Conservation (phyloP, 2,888 invertebrate genomes). For the Diloba caeruleocephala region DNA sequence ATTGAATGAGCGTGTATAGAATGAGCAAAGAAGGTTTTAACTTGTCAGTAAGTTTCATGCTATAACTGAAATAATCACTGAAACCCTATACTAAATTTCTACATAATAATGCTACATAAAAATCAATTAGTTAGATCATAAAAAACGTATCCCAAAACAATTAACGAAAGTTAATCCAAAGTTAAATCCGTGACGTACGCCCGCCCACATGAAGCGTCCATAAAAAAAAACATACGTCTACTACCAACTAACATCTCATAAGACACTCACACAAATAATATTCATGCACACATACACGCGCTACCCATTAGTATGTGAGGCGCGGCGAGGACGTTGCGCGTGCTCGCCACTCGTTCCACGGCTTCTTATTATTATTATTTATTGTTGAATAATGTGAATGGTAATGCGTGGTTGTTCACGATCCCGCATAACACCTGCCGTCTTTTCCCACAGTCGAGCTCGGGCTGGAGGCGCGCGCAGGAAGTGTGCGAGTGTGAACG, state of each 20-base stretch:
- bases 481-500: slow-evolving; percentile 81
- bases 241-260: slow-evolving; percentile 61
- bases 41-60: too few species aligned
- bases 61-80: too few species aligned
- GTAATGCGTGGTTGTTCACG: slow-evolving; percentile 89
- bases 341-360: slow-evolving; percentile 88
- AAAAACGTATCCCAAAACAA: slow-evolving; percentile 78
- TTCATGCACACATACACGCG: slow-evolving; percentile 70
- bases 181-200: slow-evolving; percentile 81
- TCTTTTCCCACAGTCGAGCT: slow-evolving; percentile 89
- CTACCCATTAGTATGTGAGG: slow-evolving; percentile 82
- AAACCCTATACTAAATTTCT: too few species aligned
- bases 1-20: too few species aligned
- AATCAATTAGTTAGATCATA: slow-evolving; percentile 68
- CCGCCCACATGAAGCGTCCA: slow-evolving; percentile 82
- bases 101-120: slow-evolving; percentile 44
- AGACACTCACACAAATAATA: slow-evolving; percentile 55
- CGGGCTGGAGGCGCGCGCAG: slow-evolving; percentile 80
- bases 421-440: slow-evolving; percentile 90
- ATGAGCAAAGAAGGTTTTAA: too few species aligned
- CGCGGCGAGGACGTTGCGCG: slow-evolving; percentile 80
- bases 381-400: slow-evolving; percentile 89
- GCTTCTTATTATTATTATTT: slow-evolving; percentile 89
- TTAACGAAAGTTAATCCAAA: slow-evolving; percentile 80
- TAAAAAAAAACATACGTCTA: slow-evolving; percentile 73